Evolutionary conservation across 2,113 vertebrate species (phyloP).

Genomic region (Rhipidura dahli): DNA sequence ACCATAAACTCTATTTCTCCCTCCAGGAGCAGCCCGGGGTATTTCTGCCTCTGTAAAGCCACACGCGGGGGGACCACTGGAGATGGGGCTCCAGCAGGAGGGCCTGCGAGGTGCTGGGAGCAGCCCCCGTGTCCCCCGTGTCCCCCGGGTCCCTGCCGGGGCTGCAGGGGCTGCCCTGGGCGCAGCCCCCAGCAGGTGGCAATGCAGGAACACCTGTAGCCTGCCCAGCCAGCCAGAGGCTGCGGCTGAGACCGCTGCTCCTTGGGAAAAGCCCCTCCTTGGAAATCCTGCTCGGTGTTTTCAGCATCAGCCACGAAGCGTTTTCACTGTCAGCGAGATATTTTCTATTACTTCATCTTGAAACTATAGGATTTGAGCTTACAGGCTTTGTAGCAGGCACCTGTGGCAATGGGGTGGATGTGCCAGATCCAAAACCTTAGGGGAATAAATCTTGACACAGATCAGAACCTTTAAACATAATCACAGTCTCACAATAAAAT

Average conservation of each 20-base stretch:
- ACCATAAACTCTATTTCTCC: not conserved
- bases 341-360: fast-evolving
- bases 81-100: not conserved
- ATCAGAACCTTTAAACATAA: not conserved
- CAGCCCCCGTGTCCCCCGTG: not conserved
- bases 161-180: not conserved
- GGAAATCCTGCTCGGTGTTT: not conserved
- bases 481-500: not conserved
- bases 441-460: not conserved
- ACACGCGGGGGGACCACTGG: fast-evolving
- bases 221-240: fast-evolving
- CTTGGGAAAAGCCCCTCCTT: not conserved
- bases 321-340: fast-evolving
- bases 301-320: fast-evolving
- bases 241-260: not conserved
- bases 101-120: not conserved
- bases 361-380: not conserved
- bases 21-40: fast-evolving
- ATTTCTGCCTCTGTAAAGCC: fast-evolving
- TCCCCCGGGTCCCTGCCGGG: not conserved
- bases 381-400: not conserved
- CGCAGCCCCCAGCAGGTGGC: constrained; percentile 47
- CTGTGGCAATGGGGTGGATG: not conserved
- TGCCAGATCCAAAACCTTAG: not conserved
- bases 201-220: constrained; percentile 11